Base-by-base conservation (phyloP, 2,113 vertebrate species). In the Lethenteron camtschaticum region DNA sequence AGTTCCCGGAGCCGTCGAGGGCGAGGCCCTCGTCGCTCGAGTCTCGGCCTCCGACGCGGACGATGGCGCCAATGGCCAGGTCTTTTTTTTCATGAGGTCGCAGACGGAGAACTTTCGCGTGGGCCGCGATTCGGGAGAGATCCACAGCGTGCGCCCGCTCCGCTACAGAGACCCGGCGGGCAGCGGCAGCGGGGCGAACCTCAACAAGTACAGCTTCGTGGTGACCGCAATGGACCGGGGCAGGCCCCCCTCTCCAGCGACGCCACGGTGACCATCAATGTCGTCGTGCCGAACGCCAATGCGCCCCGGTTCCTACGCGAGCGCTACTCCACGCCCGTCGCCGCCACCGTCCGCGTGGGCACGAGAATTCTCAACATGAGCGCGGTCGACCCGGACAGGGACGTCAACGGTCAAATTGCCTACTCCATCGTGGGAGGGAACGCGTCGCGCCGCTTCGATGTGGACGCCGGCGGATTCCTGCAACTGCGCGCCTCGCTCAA, bases 101-200 rank as follows among this genome's bases (percentile, higher is more conserved):
- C 90, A 94, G 75, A 90, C 94, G 0, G 94, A 99, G 73, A 92
- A 86, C 73, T 99, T 96, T 78, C 76, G 90, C 71, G 95, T 99
- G 55, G 92, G 95, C 9, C 82, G 91, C 18, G 87, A 82, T 76
- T 82, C 89, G 0, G 94, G 94, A 11, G 87, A 87, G 73, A 85
- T 99, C 75, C 89, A 88, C 71, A 86, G 90, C 73, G 96, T 96
- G 75, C 94, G 96, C 70, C 79, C 82, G 72, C 77, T 96, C 69
- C 87, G 79, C 73, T 96, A 94, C 76, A 20, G 63, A n/a, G 86
- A 86, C 56, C 94, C 95, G 57, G 83, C 85, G 8, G 87, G 84
- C 0, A 79, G 84, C 11, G 79, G 83, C 11, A 87, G 85, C 68
- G 82, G 83, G 1, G 70, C 81, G 69, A 89, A 95, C 73, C 83